A percentile compares a stretch with the other conserved stretches of the same genome.
Conservation (phyloP, 2,888 invertebrate species). For the Frankliniella intonsa region DNA sequence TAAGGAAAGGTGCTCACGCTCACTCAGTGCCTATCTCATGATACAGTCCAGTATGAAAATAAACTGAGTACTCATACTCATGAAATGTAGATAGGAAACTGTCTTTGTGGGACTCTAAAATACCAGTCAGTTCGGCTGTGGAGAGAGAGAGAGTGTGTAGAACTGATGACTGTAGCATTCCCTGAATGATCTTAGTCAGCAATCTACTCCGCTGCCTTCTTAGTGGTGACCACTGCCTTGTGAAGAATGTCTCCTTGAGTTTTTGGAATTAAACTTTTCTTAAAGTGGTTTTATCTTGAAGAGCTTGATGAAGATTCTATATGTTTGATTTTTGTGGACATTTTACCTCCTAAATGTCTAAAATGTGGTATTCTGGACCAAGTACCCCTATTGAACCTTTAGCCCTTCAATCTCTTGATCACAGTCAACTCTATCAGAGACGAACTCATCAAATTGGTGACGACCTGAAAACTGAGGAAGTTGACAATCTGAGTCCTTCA, state of each 20-base stretch:
- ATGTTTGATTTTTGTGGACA: not conserved
- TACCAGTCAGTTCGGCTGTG: not conserved
- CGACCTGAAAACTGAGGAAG: conserved; percentile 33
- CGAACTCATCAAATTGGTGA: conserved; percentile 38
- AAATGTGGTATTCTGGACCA: not conserved
- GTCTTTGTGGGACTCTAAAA: not conserved
- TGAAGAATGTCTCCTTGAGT: not conserved
- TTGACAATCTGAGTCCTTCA: conserved; percentile 30
- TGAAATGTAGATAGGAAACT: not conserved
- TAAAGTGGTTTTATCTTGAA: too few relatives aligned
- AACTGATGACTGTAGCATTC: conserved; percentile 6
- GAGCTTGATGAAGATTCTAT: not conserved
- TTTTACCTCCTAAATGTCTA: not conserved
- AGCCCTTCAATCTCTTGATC: conserved; percentile 42
- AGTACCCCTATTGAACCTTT: conserved; percentile 41
- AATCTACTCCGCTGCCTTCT: not conserved
- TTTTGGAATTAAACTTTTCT: too few relatives aligned
- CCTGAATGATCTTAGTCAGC: not conserved
- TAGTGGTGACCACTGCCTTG: not conserved
- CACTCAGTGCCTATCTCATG: too few relatives aligned
- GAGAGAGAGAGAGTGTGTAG: not conserved
- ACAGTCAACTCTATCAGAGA: conserved; percentile 44
- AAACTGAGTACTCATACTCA: too few relatives aligned
- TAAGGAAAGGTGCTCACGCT: not conserved
- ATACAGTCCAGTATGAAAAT: too few relatives aligned